Percentiles rank a stretch among this genome's conserved stretches.
Evolutionary conservation across 2,113 vertebrate genomes (phyloP).

Genomic region (Neodon shergylaensis): DNA sequence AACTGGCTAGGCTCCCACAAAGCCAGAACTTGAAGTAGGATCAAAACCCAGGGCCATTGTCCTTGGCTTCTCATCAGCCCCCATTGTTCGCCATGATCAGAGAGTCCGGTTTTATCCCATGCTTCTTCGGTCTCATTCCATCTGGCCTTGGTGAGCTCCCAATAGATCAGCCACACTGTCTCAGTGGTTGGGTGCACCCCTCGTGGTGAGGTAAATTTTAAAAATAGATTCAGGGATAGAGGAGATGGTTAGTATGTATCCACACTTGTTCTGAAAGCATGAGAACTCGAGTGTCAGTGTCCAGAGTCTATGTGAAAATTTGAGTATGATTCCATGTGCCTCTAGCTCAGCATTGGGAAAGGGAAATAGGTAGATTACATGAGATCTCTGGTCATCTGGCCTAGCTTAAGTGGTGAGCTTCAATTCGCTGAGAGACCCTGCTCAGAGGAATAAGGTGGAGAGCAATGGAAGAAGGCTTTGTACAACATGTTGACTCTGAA

Average conservation of each 20-base stretch:
- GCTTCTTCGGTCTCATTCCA: too few species aligned
- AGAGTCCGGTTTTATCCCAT: too few species aligned
- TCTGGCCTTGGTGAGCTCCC: too few species aligned
- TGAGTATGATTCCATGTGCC: not conserved
- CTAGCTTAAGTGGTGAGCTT: not conserved
- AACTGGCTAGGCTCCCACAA: too few species aligned
- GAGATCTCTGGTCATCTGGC: not conserved
- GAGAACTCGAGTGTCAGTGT: not conserved
- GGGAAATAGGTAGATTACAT: not conserved
- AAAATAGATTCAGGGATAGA: not conserved
- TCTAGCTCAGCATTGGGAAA: not conserved
- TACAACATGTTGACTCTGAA: not conserved
- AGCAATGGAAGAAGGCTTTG: not conserved
- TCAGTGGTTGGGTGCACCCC: too few species aligned
- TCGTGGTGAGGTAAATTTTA: not conserved
- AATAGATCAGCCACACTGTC: too few species aligned
- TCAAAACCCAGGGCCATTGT: too few species aligned
- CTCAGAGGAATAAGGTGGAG: not conserved
- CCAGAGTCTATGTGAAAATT: not conserved
- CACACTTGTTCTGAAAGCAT: not conserved
- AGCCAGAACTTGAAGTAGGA: too few species aligned
- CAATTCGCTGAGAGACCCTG: not conserved
- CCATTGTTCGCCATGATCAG: too few species aligned
- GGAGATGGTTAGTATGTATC: not conserved
- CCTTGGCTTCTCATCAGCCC: too few species aligned